Evolutionary conservation across 2,797 vertebrate genomes (phyloP), one percentile per base, ranked within the genome.

Genomic region (Choloepus didactylus): DNA sequence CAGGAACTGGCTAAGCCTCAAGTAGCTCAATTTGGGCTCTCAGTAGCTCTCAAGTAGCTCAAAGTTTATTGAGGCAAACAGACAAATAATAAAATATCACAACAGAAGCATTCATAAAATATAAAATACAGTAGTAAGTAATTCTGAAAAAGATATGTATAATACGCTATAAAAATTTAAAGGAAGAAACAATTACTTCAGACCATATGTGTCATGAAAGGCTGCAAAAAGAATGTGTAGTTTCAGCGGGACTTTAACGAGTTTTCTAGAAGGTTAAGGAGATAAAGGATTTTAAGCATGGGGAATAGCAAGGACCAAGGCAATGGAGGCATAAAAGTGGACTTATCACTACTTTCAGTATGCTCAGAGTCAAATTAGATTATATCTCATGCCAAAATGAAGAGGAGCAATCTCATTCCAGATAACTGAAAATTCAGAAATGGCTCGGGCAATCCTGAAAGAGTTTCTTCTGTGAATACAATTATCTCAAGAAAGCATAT

Each of bases 371-470:
- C 49, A n/a, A 77, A 75, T 73, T 76, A 89, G 9, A 76, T 67
- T 82, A 73, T 4, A 66, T 73, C 38, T 70, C 60, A 85, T 38
- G 46, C n/a, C 66, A 81, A 38, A 70, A 94, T 41, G 9, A 46
- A 51, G 64, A 89, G 41, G 16, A 75, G 31, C 6, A 87, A 89
- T 38, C 67, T 87, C 38, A 95, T 69, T 69, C 54, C 49, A 93
- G 27, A 70, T 10, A 75, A 27, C 54, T 77, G 51, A 96, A 91
- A 96, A 87, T 77, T 87, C 21, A 87, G 75, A 81, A 93, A 96
- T 60, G 59, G 35, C 56, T 89, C n/a, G 73, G 29, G 81, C 12
- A 94, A 88, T 69, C 9, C 38, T 29, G 2, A 76, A 93, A 88
- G 1, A 62, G 19, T 76, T 66, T 67, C n/a, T 82, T 90, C 56